Conservation (phyloP, 2,113 vertebrate species). For the Triplophysa tibetana region DNA sequence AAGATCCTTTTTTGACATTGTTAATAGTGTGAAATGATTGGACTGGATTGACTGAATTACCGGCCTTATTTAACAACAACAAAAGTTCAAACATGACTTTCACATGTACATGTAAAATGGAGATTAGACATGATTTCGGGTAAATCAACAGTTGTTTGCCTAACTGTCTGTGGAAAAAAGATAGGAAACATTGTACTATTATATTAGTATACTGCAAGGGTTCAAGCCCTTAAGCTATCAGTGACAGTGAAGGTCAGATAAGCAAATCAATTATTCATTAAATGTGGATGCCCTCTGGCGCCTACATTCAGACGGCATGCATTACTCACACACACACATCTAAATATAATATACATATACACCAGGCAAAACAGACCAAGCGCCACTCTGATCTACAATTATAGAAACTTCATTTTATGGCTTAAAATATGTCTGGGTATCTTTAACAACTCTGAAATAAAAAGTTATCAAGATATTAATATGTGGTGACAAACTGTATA, state of each 20-base stretch:
- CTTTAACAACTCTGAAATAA: background rate
- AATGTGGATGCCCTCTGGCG: slow-evolving; percentile 33
- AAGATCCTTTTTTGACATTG: too few relatives aligned
- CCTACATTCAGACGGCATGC: background rate
- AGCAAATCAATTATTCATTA: slow-evolving; percentile 32
- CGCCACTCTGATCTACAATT: background rate
- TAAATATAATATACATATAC: background rate
- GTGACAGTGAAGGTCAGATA: background rate
- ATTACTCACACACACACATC: background rate
- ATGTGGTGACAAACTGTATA: background rate
- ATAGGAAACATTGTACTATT: background rate
- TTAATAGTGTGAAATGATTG: too few relatives aligned
- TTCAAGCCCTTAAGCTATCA: background rate
- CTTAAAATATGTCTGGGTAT: too few relatives aligned
- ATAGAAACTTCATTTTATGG: too few relatives aligned
- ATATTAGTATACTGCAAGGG: background rate
- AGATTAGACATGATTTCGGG: too few relatives aligned
- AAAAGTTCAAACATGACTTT: too few relatives aligned
- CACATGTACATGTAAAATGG: too few relatives aligned
- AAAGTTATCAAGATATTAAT: background rate
- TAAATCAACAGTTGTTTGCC: background rate
- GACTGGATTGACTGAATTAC: background rate
- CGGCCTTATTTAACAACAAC: too few relatives aligned
- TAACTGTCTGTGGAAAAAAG: background rate
- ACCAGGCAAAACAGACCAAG: background rate